These are phyloP conservation scores for Aplodontia rufa DNA, from an alignment of 2,113 vertebrate species.

Conservation along the genomic window DNA sequence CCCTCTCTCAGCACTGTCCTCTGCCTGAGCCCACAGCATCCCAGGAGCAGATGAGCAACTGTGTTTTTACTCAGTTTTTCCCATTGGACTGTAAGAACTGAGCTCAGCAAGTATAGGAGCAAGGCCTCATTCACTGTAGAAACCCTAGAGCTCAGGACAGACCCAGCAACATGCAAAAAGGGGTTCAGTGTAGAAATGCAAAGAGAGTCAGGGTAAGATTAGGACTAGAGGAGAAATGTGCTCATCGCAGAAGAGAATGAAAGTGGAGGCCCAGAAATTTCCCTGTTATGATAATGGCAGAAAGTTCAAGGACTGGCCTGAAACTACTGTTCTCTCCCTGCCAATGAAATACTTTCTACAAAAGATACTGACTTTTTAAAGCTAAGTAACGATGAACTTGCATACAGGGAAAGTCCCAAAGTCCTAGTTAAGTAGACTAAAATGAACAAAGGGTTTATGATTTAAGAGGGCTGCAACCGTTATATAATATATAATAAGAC, in stretches of 20 bases:
- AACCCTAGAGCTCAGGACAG: neutral
- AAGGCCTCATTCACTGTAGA: neutral
- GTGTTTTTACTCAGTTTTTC: neutral
- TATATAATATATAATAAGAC: neutral
- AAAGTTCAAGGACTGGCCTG: neutral
- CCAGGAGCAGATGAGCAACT: too few relatives aligned
- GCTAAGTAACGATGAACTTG: neutral
- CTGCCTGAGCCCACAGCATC: neutral
- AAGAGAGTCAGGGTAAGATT: neutral
- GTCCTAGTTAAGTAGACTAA: slow-evolving; percentile 4
- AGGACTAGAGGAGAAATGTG: neutral
- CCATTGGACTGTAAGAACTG: neutral
- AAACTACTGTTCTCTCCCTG: neutral
- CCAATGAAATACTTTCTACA: neutral
- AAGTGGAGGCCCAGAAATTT: neutral
- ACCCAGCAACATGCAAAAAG: neutral
- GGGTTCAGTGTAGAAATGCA: neutral
- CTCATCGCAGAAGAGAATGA: neutral
- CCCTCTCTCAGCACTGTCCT: neutral
- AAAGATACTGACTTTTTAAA: slow-evolving; percentile 25
- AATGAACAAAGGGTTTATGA: slow-evolving; percentile 10
- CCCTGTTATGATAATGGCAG: neutral
- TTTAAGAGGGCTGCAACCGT: neutral
- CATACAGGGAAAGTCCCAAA: neutral
- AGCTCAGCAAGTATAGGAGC: neutral